These are phyloP conservation scores for Vidua chalybeata DNA, from an alignment of 2,113 vertebrate species.

Conservation along the genomic window DNA sequence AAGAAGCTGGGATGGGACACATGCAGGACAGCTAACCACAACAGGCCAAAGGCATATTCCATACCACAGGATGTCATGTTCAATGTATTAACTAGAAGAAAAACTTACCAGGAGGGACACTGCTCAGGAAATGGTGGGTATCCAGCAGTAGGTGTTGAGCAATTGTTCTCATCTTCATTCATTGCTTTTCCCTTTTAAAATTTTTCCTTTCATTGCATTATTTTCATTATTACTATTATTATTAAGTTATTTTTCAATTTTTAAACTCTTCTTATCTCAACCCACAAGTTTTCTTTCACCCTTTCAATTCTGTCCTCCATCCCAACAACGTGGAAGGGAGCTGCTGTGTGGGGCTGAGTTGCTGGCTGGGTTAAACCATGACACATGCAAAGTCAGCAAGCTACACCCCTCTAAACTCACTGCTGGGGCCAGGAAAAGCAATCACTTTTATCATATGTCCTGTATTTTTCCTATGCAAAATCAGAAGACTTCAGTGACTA, in stretches of 20 bases:
- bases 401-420: background rate
- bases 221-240: background rate
- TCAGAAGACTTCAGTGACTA: background rate
- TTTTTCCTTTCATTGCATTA: background rate
- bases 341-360: background rate
- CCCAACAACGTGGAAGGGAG: rapidly evolving
- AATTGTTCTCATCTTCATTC: background rate
- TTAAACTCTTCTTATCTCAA: background rate
- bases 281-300: background rate
- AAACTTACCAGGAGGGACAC: background rate
- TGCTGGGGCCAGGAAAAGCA: background rate
- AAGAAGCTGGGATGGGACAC: background rate
- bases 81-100: background rate
- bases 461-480: background rate
- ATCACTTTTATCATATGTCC: background rate
- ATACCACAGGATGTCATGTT: background rate
- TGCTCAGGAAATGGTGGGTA: background rate
- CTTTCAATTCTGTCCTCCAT: background rate
- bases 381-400: background rate
- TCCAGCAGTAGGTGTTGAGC: rapidly evolving
- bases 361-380: background rate
- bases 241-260: background rate
- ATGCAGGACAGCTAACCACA: background rate
- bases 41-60: background rate
- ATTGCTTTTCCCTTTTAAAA: background rate